These are phyloP conservation scores for Formica exsecta DNA, from an alignment of 1,140 invertebrate genomes.

Conservation along the genomic window DNA sequence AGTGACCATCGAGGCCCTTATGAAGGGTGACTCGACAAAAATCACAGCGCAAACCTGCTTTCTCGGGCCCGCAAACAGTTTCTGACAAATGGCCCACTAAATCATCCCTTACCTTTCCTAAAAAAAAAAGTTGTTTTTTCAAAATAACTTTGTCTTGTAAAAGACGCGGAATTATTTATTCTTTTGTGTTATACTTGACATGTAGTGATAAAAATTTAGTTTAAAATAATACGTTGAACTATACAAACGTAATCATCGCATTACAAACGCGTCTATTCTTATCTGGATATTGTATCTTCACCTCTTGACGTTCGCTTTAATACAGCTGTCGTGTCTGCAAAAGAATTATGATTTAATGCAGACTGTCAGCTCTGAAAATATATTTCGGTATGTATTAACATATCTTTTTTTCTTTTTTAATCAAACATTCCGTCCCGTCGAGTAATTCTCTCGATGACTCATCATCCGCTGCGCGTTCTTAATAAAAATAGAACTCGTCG, in stretches of 20 bases:
- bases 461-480: neutral
- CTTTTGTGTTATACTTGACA: slow-evolving; percentile 12
- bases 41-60: slow-evolving; percentile 37
- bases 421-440: neutral
- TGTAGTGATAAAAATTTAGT: neutral
- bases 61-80: slow-evolving; percentile 67
- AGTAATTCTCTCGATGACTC: slow-evolving; percentile 21
- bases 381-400: slow-evolving; percentile 26
- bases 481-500: slow-evolving; percentile 41
- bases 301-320: slow-evolving; percentile 8
- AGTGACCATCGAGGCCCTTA: slow-evolving; percentile 62
- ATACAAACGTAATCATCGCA: neutral
- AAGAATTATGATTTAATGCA: slow-evolving; percentile 23
- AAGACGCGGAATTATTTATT: slow-evolving; percentile 1
- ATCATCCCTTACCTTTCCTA: slow-evolving; percentile 30
- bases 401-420: neutral
- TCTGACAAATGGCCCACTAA: slow-evolving; percentile 76
- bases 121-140: slow-evolving; percentile 37
- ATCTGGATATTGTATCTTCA: slow-evolving; percentile 11
- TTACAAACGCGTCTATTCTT: neutral
- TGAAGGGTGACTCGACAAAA: slow-evolving; percentile 69
- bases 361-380: slow-evolving; percentile 1
- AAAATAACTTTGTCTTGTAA: slow-evolving; percentile 31
- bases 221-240: neutral
- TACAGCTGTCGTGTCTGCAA: neutral